Base-by-base conservation (phyloP, 2,888 invertebrate genomes). In the Orgyia antiqua region DNA sequence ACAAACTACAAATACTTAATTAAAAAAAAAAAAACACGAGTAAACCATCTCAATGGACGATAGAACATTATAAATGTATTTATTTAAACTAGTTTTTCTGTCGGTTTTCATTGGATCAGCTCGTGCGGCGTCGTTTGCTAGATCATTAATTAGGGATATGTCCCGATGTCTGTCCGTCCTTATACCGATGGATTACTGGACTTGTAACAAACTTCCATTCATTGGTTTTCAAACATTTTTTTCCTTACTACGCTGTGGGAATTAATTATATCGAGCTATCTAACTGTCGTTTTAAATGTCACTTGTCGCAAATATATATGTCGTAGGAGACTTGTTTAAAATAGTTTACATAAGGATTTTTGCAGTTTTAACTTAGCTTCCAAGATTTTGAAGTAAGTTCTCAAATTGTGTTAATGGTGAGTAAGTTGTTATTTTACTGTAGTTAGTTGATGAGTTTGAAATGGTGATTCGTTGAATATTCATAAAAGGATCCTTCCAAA, bases 141-240 rank as follows among this genome's bases (percentile, higher is more conserved):
- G 58, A 58, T 72, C 75, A 76, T 78, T 79, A 76, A 79, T 79
- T 79, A 79, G 73, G 74, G 67, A 73, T 54, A 47, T 45, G 45
- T 52, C 51, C 20, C 30, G 51, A 46, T 52, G 51, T 59, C 58
- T 51, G 60, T 48, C 62, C 41, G 57, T 55, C 51, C 45, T 47
- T 50, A 35, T 41, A 47, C 38, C 47, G 43, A 50, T 40, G 47
- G 54, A 54, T 54, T 54, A 46, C 51, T 47, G 29, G 25, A 34
- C 29, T 33, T 39, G 30, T 40, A 29, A 19, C 31, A 44, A 50
- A 50, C 38, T 36, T 43, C 39, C 33, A 50, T 53, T 50, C 35
- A 50, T 43, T 40, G 25, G 24, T 36, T 36, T 33, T 34, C 19
- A 37, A 28, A 24, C n/a, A 25, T 36, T 29, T 34, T 31, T 20